A percentile compares a stretch with the other conserved stretches of the same genome.
These are phyloP conservation scores for Spilarctia lutea DNA, from an alignment of 2,888 invertebrate genomes.

Conservation along the genomic window DNA sequence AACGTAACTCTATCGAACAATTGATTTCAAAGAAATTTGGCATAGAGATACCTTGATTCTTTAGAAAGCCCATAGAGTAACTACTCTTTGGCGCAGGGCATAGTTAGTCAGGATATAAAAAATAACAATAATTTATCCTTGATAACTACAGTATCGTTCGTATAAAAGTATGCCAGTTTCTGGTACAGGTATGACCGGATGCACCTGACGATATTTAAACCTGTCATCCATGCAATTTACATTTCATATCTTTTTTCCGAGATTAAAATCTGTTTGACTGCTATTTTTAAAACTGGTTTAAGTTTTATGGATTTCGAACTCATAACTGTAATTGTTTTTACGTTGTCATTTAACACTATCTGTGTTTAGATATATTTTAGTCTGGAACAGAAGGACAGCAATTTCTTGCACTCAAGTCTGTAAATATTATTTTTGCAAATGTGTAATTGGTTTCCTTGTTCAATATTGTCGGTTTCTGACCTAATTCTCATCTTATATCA, in stretches of 20 bases:
- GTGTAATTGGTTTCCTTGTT: neutral
- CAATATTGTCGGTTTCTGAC: too few species aligned
- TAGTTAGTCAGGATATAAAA: neutral
- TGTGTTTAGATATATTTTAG: neutral
- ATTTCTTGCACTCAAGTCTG: neutral
- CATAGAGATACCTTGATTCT: too few species aligned
- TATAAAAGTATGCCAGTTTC: constrained; percentile 31
- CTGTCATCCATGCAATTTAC: constrained; percentile 41
- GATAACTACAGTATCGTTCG: constrained; percentile 16
- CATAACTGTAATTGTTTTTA: neutral
- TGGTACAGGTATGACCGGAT: constrained; percentile 43
- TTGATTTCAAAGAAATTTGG: too few species aligned
- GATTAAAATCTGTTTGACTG: constrained; percentile 56
- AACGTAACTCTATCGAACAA: too few species aligned
- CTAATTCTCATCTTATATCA: too few species aligned
- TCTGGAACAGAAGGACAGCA: neutral
- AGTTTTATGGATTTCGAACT: neutral
- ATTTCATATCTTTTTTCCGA: constrained; percentile 34
- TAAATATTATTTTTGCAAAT: neutral
- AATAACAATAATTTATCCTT: constrained; percentile 11
- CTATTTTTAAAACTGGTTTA: constrained; percentile 45
- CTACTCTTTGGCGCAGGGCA: too few species aligned
- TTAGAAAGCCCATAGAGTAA: too few species aligned
- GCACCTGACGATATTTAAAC: constrained; percentile 43
- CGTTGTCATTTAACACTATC: neutral